phyloP scores from a whole-genome alignment of 2,113 vertebrate genomes.

The Cebidichthys violaceus region DNA sequence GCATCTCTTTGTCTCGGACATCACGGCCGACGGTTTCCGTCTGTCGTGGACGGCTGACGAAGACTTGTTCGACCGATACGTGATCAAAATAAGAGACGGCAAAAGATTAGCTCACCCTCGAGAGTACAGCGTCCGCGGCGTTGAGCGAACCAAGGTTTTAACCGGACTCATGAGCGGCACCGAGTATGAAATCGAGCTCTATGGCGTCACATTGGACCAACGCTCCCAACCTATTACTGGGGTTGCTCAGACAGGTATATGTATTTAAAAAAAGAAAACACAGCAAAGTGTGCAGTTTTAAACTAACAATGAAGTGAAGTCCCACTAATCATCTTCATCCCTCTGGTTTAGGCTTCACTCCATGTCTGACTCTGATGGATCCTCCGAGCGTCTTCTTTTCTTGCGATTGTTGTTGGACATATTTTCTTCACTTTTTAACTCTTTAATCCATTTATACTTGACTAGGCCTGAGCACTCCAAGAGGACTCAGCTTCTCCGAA shows the following conservation, averaged over 20 bases:
- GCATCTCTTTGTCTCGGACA: conserved; percentile 93
- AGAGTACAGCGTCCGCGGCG: conserved; percentile 85
- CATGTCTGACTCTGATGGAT: conserved; percentile 16
- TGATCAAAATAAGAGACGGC: conserved; percentile 94
- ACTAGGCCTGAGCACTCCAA: conserved; percentile 89
- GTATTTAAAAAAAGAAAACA: conserved; percentile 65
- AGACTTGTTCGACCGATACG: conserved; percentile 92
- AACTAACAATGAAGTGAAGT: conserved; percentile 34
- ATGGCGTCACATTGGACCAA: conserved; percentile 88
- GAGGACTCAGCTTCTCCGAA: conserved; percentile 89
- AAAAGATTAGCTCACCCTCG: conserved; percentile 87
- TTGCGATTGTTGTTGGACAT: not conserved
- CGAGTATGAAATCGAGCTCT: conserved; percentile 94
- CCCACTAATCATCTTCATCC: conserved; percentile 36
- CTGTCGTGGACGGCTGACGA: conserved; percentile 94
- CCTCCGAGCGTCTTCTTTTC: not conserved
- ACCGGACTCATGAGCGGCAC: conserved; percentile 91
- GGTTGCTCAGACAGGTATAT: conserved; percentile 90
- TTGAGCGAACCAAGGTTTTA: conserved; percentile 89
- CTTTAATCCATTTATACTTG: conserved; percentile 2
- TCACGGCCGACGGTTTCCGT: conserved; percentile 90
- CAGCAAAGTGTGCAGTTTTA: not conserved
- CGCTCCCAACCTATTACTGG: conserved; percentile 90
- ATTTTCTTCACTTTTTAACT: conserved; percentile 3
- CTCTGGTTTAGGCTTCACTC: conserved; percentile 38